Evolutionary conservation across 2,888 invertebrate genomes (phyloP), one percentile per base, ranked within the genome.

Genomic region (Spisula solida): DNA sequence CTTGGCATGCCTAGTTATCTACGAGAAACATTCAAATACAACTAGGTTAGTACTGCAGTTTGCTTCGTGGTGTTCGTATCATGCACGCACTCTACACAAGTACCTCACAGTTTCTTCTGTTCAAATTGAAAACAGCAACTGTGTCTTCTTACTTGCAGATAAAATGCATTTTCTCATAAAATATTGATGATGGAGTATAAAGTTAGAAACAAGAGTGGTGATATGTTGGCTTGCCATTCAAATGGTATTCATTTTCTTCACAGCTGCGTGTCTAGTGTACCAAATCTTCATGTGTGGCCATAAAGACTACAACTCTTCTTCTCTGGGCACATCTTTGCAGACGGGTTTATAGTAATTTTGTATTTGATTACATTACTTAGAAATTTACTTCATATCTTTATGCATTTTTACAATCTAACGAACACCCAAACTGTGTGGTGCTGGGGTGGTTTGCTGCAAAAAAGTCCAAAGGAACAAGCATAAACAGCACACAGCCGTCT

Each of bases 51-150:
- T 60, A 25, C 25, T 66, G 56, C 20, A 56, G 18, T 66, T 66
- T 25, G 1, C 20, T 56, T 20, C n/a, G n/a, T 56, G 56, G 4
- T 6, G 18, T 66, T 66, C 10, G 60, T 25, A 66, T 66, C 25
- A 25, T 25, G 20, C 12, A 66, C 8, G 25, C 8, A 25, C 60
- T 25, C 25, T 66, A 66, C n/a, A 12, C n/a, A 66, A 66, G 25
- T n/a, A 25, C 31, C 14, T 25, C 75, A 10, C 29, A 14, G 2
- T 75, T 31, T 75, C 25, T 34, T 18, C 34, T 31, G 31, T 34
- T 75, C 75, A 34, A 14, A 75, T 31, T 75, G 75, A 75, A 34
- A 75, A 75, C 31, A 75, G 34, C 75, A 75, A 75, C 75, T 75
- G 75, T 34, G 1, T 18, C 75, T 29, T 75, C 34, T 75, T 75